These are phyloP conservation scores for Heliothis virescens DNA, from an alignment of 1,140 invertebrate species.

Conservation along the genomic window DNA sequence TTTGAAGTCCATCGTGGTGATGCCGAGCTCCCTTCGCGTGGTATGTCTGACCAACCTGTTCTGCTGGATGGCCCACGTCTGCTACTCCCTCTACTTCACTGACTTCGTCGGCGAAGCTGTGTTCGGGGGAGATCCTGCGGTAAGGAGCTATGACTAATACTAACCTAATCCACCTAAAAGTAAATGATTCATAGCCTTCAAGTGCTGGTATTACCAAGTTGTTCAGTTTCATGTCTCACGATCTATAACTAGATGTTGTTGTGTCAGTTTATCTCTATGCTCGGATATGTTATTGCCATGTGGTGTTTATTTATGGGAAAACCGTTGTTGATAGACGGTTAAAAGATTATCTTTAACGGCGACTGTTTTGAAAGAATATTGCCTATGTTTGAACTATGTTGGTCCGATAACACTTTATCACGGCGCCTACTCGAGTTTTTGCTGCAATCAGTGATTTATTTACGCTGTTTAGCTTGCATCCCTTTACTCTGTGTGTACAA, in stretches of 20 bases:
- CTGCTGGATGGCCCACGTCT: slow-evolving; percentile 99
- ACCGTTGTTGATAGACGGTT: too few species aligned
- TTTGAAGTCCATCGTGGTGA: slow-evolving; percentile 94
- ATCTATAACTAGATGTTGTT: neutral
- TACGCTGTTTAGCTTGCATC: too few species aligned
- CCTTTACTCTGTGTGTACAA: too few species aligned
- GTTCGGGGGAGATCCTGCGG: slow-evolving; percentile 96
- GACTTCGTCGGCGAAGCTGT: slow-evolving; percentile 98
- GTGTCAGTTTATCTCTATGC: neutral
- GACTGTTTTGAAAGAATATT: too few species aligned
- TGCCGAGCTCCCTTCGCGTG: slow-evolving; percentile 94
- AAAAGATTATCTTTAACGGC: too few species aligned
- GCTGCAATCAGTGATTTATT: neutral
- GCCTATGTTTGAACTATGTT: too few species aligned
- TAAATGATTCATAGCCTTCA: neutral
- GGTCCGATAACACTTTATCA: too few species aligned
- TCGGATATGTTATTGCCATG: neutral
- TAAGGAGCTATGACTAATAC: slow-evolving; percentile 66
- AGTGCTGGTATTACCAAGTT: slow-evolving; percentile 4
- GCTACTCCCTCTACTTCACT: slow-evolving; percentile 98
- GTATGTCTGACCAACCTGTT: slow-evolving; percentile 98
- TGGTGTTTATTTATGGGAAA: neutral
- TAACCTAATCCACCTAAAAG: too few species aligned
- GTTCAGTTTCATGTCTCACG: neutral
- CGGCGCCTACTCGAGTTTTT: neutral